Percentiles rank a stretch among this genome's conserved stretches.
phyloP scores from a whole-genome alignment of 2,797 vertebrate genomes.

The Notolepis coatsorum region DNA sequence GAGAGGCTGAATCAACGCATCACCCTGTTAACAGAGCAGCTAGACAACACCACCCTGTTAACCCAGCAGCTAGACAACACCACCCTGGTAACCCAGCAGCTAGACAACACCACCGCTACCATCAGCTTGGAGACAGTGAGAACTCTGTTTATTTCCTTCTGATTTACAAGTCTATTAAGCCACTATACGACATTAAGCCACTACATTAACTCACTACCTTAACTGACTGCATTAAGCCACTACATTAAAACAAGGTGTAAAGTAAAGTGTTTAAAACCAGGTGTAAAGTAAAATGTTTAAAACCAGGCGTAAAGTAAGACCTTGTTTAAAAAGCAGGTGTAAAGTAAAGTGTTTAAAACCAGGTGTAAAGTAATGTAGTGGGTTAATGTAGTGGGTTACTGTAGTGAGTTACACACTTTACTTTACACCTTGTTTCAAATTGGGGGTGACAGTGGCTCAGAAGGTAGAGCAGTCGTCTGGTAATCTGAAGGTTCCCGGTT shows the following conservation, averaged over 20 bases:
- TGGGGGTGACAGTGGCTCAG: too few relatives aligned
- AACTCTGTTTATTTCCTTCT: conserved; percentile 10
- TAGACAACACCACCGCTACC: conserved; percentile 65
- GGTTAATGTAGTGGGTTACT: not conserved
- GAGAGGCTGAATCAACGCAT: conserved; percentile 73
- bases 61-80: conserved; percentile 75
- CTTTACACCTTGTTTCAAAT: not conserved
- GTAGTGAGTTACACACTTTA: not conserved
- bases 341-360: too few relatives aligned
- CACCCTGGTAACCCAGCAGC: conserved; percentile 72
- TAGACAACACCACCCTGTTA: conserved; percentile 68
- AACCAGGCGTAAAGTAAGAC: not conserved
- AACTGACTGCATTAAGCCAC: too few relatives aligned
- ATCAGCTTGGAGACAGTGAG: conserved; percentile 77
- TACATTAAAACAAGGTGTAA: not conserved
- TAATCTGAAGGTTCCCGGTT: too few relatives aligned
- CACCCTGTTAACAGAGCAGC: conserved; percentile 72
- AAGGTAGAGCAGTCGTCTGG: too few relatives aligned
- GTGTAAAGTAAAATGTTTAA: not conserved
- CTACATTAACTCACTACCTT: too few relatives aligned
- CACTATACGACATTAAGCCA: too few relatives aligned
- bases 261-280: not conserved
- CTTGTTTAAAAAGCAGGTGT: not conserved
- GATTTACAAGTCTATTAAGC: conserved; percentile 14
- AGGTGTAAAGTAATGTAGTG: not conserved